These are phyloP conservation scores for Stigmatopora argus DNA, from an alignment of 2,113 vertebrate species.

Conservation along the genomic window DNA sequence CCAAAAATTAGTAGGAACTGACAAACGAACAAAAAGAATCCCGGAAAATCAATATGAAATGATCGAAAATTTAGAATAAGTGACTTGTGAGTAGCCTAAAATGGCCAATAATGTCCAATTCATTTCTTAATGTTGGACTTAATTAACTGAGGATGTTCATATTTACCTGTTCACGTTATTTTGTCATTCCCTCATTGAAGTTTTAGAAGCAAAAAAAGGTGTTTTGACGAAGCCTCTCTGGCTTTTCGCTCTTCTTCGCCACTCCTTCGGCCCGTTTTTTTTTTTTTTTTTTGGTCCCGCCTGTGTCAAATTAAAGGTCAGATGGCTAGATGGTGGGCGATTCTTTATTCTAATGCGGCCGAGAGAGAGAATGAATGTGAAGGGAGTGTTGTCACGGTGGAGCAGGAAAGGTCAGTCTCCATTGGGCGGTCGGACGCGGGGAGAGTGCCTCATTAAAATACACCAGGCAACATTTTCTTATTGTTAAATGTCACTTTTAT, in stretches of 20 bases:
- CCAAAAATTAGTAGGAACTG: no score
- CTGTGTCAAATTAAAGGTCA: conserved; percentile 65
- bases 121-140: no score
- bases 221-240: conserved; percentile 20
- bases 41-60: no score
- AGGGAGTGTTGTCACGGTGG: conserved; percentile 62
- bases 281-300: conserved; percentile 14
- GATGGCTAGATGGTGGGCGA: conserved; percentile 53
- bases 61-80: no score
- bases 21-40: no score
- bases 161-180: neutral
- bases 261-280: conserved; percentile 27
- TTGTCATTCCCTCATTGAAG: neutral
- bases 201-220: conserved; percentile 18
- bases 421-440: conserved; percentile 48
- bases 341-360: conserved; percentile 53
- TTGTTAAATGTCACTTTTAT: conserved; percentile 69
- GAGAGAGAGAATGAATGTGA: conserved; percentile 59
- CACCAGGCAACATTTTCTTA: conserved; percentile 36
- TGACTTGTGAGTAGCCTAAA: no score
- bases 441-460: conserved; percentile 69
- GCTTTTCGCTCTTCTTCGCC: conserved; percentile 41
- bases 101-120: no score
- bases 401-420: conserved; percentile 70
- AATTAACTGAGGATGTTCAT: neutral